Base-by-base conservation (phyloP, 2,888 invertebrate species). In the Halocaridina rubra region DNA sequence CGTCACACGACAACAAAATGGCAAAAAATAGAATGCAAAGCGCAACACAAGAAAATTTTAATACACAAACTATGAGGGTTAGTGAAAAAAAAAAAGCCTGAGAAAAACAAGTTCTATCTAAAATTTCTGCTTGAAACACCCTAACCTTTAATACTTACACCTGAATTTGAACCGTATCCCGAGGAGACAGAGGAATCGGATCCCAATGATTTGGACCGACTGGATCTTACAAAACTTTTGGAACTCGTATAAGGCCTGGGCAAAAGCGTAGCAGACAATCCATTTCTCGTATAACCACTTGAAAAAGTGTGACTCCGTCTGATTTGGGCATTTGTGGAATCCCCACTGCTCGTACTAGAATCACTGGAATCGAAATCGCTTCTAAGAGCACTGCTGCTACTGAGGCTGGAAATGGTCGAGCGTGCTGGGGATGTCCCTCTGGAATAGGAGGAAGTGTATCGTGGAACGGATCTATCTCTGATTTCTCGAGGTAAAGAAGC, bases 121-220 rank as follows among this genome's bases (percentile, higher is more conserved):
- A n/a, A n/a, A n/a, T n/a, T n/a, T n/a, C n/a, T n/a, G n/a, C n/a
- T n/a, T n/a, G n/a, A n/a, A n/a, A n/a, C n/a, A n/a, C n/a, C n/a
- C n/a, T n/a, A n/a, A n/a, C n/a, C n/a, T n/a, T n/a, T n/a, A n/a
- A 53, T 7, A 81, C 81, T 81, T 81, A 76, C 81, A 69, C 76
- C 76, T 19, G 80, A 80, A 16, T 27, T 22, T 29, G 81, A 81
- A 3, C 81, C 69, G 33, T 81, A 81, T 53, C 81, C 81, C 13
- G 79, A 84, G 30, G 84, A 79, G 29, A 72, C 64, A 29, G 85
- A 76, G 67, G 78, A 74, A 13, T 53, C 32, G 39, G 85, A 78
- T 5, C 81, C 81, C 7, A 81, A 22, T 13, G 86, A 82, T 71
- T 82, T 86, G 16, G 86, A 82, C 30, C 86, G 53, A 32, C 57